Conservation (phyloP, 1,140 invertebrate species). For the Pseudomyrmex gracilis region DNA sequence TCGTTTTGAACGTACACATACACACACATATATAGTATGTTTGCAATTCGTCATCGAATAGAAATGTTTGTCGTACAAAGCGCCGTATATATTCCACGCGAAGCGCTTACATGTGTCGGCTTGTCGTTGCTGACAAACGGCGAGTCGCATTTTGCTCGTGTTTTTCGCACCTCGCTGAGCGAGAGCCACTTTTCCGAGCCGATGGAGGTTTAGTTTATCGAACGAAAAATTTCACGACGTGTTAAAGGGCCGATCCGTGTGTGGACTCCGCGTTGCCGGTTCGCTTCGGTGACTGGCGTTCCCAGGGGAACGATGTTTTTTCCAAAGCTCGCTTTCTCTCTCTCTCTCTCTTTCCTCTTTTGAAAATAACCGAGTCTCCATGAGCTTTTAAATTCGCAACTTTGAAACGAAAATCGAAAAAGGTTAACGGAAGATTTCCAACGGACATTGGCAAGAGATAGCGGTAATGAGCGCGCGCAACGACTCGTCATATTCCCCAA, state of each 20-base stretch:
- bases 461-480: conserved; percentile 53
- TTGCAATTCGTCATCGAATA: too few relatives aligned
- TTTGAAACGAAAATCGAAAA: conserved; percentile 41
- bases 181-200: conserved; percentile 43
- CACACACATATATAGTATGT: too few relatives aligned
- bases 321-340: conserved; percentile 35
- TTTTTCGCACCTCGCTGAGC: neutral
- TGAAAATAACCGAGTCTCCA: neutral
- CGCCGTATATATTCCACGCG: conserved; percentile 16
- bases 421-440: conserved; percentile 17
- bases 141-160: conserved; percentile 20
- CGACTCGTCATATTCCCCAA: conserved; percentile 23
- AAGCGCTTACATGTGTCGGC: neutral
- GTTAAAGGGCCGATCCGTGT: conserved; percentile 46
- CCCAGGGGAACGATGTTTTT: conserved; percentile 41
- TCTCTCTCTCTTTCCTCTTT: too few relatives aligned
- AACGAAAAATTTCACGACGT: conserved; percentile 53
- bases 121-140: conserved; percentile 10
- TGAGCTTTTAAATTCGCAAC: conserved; percentile 33
- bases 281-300: conserved; percentile 5
- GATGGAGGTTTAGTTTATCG: conserved; percentile 51
- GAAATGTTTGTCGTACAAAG: conserved; percentile 17
- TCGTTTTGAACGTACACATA: neutral
- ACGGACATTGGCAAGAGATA: conserved; percentile 52
- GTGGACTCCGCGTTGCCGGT: neutral